These are phyloP conservation scores for Nymphicus hollandicus DNA, from an alignment of 2,113 vertebrate species.

Conservation along the genomic window DNA sequence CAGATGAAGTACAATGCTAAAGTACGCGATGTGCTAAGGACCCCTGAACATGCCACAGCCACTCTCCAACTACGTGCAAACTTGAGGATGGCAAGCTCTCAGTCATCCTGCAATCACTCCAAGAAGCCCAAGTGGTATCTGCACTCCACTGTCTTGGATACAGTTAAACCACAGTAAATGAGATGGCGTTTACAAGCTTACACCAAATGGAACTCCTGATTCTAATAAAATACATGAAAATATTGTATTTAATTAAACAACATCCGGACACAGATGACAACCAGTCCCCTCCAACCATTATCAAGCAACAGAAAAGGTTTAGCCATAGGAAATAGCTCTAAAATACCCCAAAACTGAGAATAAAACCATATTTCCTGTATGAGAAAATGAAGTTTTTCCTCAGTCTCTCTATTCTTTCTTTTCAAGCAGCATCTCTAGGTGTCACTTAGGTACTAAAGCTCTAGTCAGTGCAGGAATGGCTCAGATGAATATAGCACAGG, in stretches of 20 bases:
- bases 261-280: not conserved
- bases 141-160: not conserved
- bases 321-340: not conserved
- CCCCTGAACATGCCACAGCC: not conserved
- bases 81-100: not conserved
- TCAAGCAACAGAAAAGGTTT: not conserved
- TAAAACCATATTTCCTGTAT: not conserved
- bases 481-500: not conserved
- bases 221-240: not conserved
- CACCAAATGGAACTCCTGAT: not conserved
- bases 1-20: not conserved
- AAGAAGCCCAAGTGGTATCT: not conserved
- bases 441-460: not conserved
- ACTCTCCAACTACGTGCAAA: not conserved
- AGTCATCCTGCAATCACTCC: not conserved
- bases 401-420: not conserved
- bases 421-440: not conserved
- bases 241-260: not conserved
- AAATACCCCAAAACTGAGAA: not conserved
- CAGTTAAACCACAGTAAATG: not conserved
- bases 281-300: not conserved
- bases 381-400: not conserved
- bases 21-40: not conserved
- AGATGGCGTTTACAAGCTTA: not conserved
- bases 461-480: not conserved